Conservation (phyloP, 2,797 vertebrate genomes). For the Petrocephalus sullivani region DNA sequence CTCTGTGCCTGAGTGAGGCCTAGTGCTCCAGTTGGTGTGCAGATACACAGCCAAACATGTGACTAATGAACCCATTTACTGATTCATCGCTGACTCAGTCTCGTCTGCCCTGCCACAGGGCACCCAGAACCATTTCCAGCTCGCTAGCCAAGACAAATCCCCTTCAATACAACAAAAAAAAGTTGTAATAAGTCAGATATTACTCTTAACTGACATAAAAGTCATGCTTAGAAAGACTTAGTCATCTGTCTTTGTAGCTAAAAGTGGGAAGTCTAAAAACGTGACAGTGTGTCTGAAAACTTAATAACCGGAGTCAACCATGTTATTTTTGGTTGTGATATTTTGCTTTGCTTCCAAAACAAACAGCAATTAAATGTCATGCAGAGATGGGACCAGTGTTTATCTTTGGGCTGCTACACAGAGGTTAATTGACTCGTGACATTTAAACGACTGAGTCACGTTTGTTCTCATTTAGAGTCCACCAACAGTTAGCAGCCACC, state of each 20-base stretch:
- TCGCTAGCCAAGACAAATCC: not conserved
- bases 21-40: not conserved
- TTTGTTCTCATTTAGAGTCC: slow-evolving; percentile 6
- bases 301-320: not conserved
- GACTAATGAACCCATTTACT: not conserved
- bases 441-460: slow-evolving; percentile 40
- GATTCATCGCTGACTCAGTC: not conserved
- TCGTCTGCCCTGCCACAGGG: not conserved
- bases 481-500: not conserved
- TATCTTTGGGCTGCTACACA: slow-evolving; percentile 5
- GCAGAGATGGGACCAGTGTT: slow-evolving; percentile 14
- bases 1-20: not conserved
- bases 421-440: slow-evolving; percentile 41
- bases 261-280: not conserved
- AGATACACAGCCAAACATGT: not conserved
- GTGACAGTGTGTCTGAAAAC: not conserved
- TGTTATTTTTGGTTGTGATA: slow-evolving; percentile 33
- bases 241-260: not conserved
- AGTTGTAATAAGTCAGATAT: not conserved
- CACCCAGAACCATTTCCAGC: not conserved
- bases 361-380: slow-evolving; percentile 39
- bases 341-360: slow-evolving; percentile 25
- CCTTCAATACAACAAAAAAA: not conserved
- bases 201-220: not conserved
- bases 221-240: not conserved